Evolutionary conservation across 1,140 invertebrate species (phyloP).

Genomic region (Drosophila paulistorum): DNA sequence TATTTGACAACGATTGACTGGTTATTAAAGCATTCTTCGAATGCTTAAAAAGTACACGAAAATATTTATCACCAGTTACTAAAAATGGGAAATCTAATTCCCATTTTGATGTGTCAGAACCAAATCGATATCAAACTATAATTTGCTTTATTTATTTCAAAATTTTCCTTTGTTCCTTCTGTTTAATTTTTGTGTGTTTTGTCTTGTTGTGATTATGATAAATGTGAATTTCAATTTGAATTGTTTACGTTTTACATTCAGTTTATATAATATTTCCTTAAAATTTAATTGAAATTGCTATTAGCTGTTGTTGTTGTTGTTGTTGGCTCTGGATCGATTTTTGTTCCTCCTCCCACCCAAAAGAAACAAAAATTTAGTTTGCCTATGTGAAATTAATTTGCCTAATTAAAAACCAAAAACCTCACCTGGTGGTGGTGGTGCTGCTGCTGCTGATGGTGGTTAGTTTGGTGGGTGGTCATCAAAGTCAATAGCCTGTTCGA

Average conservation of each 20-base stretch:
- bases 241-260: not conserved
- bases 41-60: not conserved
- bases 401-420: slow-evolving; percentile 64
- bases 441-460: not conserved
- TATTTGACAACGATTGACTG: not conserved
- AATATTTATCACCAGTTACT: not conserved
- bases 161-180: too few relatives aligned
- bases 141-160: not conserved
- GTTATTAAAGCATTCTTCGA: not conserved
- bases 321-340: slow-evolving; percentile 39
- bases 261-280: not conserved
- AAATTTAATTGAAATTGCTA: slow-evolving; percentile 35
- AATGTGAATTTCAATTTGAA: not conserved
- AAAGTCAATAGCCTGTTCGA: slow-evolving; percentile 54
- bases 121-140: not conserved
- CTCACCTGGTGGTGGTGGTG: not conserved
- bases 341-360: not conserved
- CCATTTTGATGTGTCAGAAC: not conserved
- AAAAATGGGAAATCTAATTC: too few relatives aligned
- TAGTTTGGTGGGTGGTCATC: slow-evolving; percentile 1
- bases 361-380: slow-evolving; percentile 12
- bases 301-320: slow-evolving; percentile 13
- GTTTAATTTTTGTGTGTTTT: not conserved
- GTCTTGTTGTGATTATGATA: not conserved
- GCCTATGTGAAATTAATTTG: slow-evolving; percentile 64